These are phyloP conservation scores for Sterrhoptilus dennistouni DNA, from an alignment of 2,113 vertebrate genomes.

Conservation along the genomic window DNA sequence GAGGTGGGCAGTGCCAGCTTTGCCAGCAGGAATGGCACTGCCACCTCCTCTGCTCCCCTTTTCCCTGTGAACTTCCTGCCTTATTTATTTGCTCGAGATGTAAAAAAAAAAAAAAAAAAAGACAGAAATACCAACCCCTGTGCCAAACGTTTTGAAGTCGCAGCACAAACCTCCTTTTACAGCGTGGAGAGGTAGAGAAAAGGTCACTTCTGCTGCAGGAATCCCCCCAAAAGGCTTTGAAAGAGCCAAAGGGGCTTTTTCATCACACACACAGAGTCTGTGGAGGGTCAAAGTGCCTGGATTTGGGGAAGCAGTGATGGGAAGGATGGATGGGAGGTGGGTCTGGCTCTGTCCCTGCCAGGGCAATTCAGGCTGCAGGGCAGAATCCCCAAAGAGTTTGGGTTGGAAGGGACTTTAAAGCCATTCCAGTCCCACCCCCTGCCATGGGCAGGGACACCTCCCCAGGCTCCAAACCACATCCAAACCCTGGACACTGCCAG, in stretches of 20 bases:
- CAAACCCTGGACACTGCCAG: accelerated
- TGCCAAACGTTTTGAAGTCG: not conserved
- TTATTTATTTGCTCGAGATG: not conserved
- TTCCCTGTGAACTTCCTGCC: not conserved
- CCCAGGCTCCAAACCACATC: accelerated
- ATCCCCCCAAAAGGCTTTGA: not conserved
- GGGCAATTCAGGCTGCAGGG: not conserved
- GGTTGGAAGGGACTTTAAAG: not conserved
- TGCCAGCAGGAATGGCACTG: not conserved
- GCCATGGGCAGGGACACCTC: not conserved
- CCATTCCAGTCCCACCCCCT: not conserved
- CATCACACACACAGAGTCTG: accelerated
- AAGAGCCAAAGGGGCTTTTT: not conserved
- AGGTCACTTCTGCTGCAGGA: not conserved
- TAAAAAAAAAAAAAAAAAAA: not conserved
- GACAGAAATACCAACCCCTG: not conserved
- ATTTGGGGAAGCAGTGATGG: accelerated
- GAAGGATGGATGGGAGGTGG: not conserved
- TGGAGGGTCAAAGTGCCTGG: not conserved
- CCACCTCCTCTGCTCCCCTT: not conserved
- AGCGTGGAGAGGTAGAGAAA: not conserved
- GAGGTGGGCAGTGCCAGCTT: not conserved
- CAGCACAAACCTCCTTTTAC: not conserved
- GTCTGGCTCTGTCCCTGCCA: not conserved
- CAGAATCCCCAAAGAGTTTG: not conserved